Percentiles rank a stretch among this genome's conserved stretches.
These are phyloP conservation scores for Catamblyrhynchus diadema DNA, from an alignment of 2,797 vertebrate species.

Conservation along the genomic window DNA sequence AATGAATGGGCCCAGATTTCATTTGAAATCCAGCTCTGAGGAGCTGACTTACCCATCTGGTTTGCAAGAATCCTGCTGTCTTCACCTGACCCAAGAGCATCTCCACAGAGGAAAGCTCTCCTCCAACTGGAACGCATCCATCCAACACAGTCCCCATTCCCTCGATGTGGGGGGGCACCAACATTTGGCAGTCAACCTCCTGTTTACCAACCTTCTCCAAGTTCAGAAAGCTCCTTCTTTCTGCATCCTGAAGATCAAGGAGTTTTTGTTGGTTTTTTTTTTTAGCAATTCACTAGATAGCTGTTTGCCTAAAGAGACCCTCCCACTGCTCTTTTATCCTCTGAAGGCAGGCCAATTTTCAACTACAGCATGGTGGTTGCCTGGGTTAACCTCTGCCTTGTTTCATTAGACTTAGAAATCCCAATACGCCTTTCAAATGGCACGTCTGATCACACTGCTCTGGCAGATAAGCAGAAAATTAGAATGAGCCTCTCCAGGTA, in stretches of 20 bases:
- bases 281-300: conserved; percentile 28
- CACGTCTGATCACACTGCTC: conserved; percentile 16
- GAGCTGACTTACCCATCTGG: conserved; percentile 39
- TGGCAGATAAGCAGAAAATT: conserved; percentile 24
- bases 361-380: conserved; percentile 19
- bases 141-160: not conserved
- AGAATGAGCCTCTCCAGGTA: not conserved
- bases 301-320: conserved; percentile 54
- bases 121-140: not conserved
- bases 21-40: conserved; percentile 30
- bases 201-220: conserved; percentile 13
- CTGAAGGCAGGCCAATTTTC: conserved; percentile 62
- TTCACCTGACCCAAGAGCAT: not conserved
- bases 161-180: not conserved
- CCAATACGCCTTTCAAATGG: not conserved
- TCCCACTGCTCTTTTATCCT: conserved; percentile 53
- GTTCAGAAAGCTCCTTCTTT: conserved; percentile 31
- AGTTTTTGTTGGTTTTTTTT: not conserved
- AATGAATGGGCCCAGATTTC: not conserved
- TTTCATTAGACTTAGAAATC: conserved; percentile 46
- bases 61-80: conserved; percentile 17
- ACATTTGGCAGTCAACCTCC: not conserved
- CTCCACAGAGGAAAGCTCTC: not conserved
- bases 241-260: conserved; percentile 54
- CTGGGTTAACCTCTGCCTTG: conserved; percentile 56